phyloP scores from a whole-genome alignment of 2,888 invertebrate genomes.

The Lutraria lutraria region DNA sequence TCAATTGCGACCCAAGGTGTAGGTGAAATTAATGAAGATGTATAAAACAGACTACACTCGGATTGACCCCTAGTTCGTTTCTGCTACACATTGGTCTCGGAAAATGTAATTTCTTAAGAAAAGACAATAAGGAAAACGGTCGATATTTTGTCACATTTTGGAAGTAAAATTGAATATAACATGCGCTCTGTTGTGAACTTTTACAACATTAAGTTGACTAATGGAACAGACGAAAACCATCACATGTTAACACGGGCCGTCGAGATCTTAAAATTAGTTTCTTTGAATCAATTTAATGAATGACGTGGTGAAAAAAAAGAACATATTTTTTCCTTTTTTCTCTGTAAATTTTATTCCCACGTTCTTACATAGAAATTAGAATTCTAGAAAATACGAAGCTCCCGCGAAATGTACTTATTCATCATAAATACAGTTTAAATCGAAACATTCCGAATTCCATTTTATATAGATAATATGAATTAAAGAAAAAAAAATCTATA shows the following conservation, averaged over 20 bases:
- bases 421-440: too few species aligned
- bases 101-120: slow-evolving; percentile 35
- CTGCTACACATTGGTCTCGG: background rate
- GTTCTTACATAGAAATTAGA: too few species aligned
- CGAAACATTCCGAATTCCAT: too few species aligned
- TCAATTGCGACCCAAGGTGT: too few species aligned
- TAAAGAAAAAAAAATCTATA: background rate
- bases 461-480: too few species aligned
- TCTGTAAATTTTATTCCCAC: background rate
- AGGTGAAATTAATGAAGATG: too few species aligned
- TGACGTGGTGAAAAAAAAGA: background rate
- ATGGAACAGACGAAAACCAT: slow-evolving; percentile 22
- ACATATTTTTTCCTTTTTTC: background rate
- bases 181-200: slow-evolving; percentile 18
- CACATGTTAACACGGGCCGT: background rate
- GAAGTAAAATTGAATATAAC: slow-evolving; percentile 49
- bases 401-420: too few species aligned
- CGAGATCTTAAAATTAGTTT: background rate
- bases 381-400: too few species aligned
- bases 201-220: slow-evolving; percentile 20
- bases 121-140: slow-evolving; percentile 4
- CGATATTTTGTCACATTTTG: slow-evolving; percentile 50
- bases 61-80: background rate
- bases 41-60: too few species aligned
- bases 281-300: slow-evolving; percentile 5